Evolutionary conservation across 2,888 invertebrate genomes (phyloP).

Genomic region (Aphidoletes aphidimyza): DNA sequence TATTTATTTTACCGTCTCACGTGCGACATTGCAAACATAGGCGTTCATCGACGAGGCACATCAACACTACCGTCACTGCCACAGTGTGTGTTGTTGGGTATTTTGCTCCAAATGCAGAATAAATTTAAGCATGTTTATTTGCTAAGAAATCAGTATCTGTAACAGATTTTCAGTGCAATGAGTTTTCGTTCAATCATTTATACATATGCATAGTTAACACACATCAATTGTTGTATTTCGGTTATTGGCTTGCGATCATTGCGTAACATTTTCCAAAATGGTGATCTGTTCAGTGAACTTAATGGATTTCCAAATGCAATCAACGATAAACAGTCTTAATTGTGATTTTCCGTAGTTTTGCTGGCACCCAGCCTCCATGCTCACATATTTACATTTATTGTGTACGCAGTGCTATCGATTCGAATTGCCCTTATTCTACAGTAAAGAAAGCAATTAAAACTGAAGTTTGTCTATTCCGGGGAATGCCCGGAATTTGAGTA

Average conservation of each 20-base stretch:
- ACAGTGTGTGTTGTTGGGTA: background rate
- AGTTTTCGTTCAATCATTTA: too few relatives aligned
- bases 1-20: conserved; percentile 21
- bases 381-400: background rate
- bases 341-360: conserved; percentile 10
- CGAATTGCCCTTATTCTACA: background rate
- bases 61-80: too few relatives aligned
- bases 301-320: background rate
- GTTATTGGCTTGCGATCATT: background rate
- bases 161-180: too few relatives aligned
- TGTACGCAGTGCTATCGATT: background rate
- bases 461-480: background rate
- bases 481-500: background rate
- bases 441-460: background rate
- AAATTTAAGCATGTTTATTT: background rate
- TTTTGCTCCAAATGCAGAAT: background rate
- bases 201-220: too few relatives aligned
- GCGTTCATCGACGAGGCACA: too few relatives aligned
- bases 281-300: too few relatives aligned
- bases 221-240: too few relatives aligned
- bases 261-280: background rate
- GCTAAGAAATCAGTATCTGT: background rate
- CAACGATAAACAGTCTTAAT: background rate
- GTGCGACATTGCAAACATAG: background rate
- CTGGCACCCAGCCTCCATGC: background rate